Conservation (phyloP, 2,888 invertebrate species). For the Schizaphis graminum region DNA sequence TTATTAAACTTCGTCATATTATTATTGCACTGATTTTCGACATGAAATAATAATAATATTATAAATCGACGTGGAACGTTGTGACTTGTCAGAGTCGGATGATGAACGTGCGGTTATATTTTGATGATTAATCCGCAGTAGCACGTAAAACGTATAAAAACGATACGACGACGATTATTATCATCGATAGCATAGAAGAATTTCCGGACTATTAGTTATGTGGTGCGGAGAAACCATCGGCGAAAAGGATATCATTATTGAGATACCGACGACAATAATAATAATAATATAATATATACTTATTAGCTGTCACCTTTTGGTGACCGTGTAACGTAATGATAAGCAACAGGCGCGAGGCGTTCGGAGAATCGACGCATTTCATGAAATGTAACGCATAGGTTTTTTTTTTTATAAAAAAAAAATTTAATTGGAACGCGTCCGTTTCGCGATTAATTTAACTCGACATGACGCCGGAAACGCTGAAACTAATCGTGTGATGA, state of each 20-base stretch:
- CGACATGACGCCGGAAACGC: not conserved
- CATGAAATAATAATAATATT: not conserved
- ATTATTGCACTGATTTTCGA: not conserved
- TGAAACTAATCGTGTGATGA: not conserved
- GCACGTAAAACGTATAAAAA: not conserved
- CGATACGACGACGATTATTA: not conserved
- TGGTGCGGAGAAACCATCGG: not conserved
- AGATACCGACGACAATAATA: not conserved
- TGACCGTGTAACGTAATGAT: not conserved
- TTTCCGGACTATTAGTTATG: not conserved
- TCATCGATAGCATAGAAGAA: not conserved
- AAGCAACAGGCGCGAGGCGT: not conserved
- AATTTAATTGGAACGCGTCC: conserved; percentile 16
- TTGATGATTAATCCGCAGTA: not conserved
- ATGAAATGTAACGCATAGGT: not conserved
- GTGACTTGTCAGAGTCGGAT: not conserved
- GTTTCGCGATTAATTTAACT: conserved; percentile 22
- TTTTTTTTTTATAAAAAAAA: not conserved
- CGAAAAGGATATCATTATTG: not conserved
- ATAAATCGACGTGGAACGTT: not conserved
- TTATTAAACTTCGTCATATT: not conserved
- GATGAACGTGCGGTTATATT: not conserved
- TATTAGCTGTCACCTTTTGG: not conserved
- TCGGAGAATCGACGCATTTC: not conserved
- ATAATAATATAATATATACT: not conserved